Evolutionary conservation across 2,888 invertebrate species (phyloP).

Genomic region (Lithophane semibrunnea): DNA sequence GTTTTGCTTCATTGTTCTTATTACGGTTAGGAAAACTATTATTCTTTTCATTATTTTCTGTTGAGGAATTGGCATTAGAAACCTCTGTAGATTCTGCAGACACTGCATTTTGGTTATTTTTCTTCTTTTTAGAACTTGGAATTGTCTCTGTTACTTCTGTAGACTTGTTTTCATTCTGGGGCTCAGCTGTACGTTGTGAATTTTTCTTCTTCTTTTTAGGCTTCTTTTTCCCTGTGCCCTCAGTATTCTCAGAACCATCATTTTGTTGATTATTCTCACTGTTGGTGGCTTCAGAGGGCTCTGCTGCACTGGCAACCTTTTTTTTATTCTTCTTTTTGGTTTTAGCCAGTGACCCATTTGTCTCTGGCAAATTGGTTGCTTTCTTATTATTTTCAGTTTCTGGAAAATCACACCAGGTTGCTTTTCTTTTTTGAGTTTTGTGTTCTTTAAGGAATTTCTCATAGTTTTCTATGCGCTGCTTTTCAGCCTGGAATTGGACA

Average conservation of each 20-base stretch:
- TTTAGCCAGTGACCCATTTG: constrained; percentile 54
- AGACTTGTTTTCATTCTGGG: constrained; percentile 24
- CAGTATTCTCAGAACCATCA: constrained; percentile 4
- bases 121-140: constrained; percentile 54
- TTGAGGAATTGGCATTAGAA: constrained; percentile 21
- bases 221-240: constrained; percentile 31
- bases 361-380: constrained; percentile 21
- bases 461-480: constrained; percentile 87
- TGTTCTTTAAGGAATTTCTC: constrained; percentile 89
- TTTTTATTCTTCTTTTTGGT: constrained; percentile 71
- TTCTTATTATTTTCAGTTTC: constrained; percentile 64
- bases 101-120: constrained; percentile 53
- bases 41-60: constrained; percentile 11
- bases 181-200: constrained; percentile 9
- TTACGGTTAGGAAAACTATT: constrained; percentile 6
- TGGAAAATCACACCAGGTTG: constrained; percentile 91
- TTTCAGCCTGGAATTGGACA: constrained; percentile 83
- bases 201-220: constrained; percentile 56
- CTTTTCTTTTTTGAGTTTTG: constrained; percentile 84
- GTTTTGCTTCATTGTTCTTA: constrained; percentile 43
- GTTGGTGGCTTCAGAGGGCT: constrained; percentile 14
- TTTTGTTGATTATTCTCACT: constrained; percentile 14
- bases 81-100: constrained; percentile 19
- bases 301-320: constrained; percentile 42
- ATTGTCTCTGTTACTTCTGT: constrained; percentile 14